Evolutionary conservation across 2,888 invertebrate genomes (phyloP).

Genomic region (Temnothorax ravouxi): DNA sequence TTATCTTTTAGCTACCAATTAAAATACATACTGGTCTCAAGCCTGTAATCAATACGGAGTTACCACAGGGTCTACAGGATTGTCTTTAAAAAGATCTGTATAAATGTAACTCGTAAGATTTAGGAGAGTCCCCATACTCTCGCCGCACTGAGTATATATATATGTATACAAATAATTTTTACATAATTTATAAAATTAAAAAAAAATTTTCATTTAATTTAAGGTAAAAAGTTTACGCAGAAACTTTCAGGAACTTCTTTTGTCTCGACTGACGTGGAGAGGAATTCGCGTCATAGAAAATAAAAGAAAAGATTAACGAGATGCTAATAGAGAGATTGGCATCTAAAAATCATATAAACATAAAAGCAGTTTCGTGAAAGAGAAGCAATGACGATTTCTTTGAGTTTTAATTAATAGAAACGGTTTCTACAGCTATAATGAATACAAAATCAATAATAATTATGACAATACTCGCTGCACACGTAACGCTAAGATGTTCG

Average conservation of each 20-base stretch:
- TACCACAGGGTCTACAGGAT: slow-evolving; percentile 81
- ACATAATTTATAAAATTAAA: background rate
- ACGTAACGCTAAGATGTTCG: slow-evolving; percentile 56
- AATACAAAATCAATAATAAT: slow-evolving; percentile 11
- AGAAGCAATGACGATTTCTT: background rate
- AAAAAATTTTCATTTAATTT: background rate
- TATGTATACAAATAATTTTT: background rate
- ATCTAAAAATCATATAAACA: background rate
- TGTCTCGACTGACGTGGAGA: background rate
- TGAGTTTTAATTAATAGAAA: slow-evolving; percentile 14
- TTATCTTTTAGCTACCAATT: slow-evolving; percentile 78
- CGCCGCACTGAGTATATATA: background rate
- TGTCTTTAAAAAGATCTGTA: slow-evolving; percentile 75
- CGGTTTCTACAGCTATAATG: background rate
- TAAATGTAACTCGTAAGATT: slow-evolving; percentile 10
- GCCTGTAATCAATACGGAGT: slow-evolving; percentile 77
- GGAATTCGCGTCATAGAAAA: background rate
- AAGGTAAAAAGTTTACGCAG: background rate
- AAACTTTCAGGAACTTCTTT: slow-evolving; percentile 13
- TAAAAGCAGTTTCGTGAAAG: background rate
- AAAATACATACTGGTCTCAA: slow-evolving; percentile 80
- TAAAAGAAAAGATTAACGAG: background rate
- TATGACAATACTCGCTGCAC: background rate
- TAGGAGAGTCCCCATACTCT: background rate
- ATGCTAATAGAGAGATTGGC: background rate